These are phyloP conservation scores for Minunthozetes semirufus DNA, from an alignment of 2,888 invertebrate species.

Conservation along the genomic window DNA sequence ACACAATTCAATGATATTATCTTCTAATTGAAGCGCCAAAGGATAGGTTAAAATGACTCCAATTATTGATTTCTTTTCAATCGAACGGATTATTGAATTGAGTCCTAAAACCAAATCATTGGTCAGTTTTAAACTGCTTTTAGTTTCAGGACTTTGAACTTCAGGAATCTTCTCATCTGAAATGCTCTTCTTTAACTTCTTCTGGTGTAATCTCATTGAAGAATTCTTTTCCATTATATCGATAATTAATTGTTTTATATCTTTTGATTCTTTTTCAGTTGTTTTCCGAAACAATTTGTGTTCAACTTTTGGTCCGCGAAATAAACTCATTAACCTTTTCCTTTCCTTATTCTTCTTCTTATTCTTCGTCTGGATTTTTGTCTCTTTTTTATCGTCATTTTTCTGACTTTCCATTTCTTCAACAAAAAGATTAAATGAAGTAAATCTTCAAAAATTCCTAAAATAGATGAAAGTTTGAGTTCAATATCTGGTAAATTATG, in stretches of 20 bases:
- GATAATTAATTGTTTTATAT: background rate
- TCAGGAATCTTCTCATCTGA: background rate
- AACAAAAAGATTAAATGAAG: background rate
- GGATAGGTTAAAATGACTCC: constrained; percentile 2
- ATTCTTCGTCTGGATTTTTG: background rate
- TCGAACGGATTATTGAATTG: constrained; percentile 14
- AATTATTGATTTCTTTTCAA: background rate
- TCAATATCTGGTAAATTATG: no score
- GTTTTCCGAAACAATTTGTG: background rate
- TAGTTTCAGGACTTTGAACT: background rate
- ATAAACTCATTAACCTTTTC: constrained; percentile 17
- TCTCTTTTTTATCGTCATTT: background rate
- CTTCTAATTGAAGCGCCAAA: background rate
- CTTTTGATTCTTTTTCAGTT: constrained; percentile 3
- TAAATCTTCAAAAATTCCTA: background rate
- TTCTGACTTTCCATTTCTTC: background rate
- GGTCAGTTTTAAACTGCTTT: background rate
- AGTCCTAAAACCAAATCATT: constrained; percentile 19
- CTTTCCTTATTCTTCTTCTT: constrained; percentile 6
- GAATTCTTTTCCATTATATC: background rate
- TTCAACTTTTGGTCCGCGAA: constrained; percentile 3
- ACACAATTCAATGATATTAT: constrained; percentile 2
- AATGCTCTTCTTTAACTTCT: background rate
- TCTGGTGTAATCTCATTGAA: background rate
- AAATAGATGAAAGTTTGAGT: background rate